phyloP scores from a whole-genome alignment of 2,888 invertebrate genomes.

The Parnassius orleans region DNA sequence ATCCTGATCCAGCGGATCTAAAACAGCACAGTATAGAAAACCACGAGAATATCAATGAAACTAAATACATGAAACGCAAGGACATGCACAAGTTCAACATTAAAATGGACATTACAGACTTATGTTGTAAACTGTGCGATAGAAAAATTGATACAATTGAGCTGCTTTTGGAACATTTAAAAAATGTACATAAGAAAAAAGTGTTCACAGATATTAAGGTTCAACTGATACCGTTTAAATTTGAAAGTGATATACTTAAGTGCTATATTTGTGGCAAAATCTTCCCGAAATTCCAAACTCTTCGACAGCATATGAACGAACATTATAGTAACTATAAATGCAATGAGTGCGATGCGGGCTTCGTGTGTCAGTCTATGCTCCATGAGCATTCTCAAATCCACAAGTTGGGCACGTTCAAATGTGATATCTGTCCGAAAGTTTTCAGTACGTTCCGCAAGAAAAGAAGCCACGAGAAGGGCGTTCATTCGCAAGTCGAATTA shows the following conservation, averaged over 20 bases:
- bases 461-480: constrained; percentile 33
- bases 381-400: constrained; percentile 62
- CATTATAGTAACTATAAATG: constrained; percentile 70
- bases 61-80: constrained; percentile 34
- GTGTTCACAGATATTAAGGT: constrained; percentile 49
- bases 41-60: constrained; percentile 34
- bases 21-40: constrained; percentile 41
- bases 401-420: constrained; percentile 59
- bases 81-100: constrained; percentile 36
- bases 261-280: constrained; percentile 54
- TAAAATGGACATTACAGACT: constrained; percentile 49
- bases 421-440: constrained; percentile 63
- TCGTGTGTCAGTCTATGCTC: constrained; percentile 52
- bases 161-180: not conserved
- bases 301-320: constrained; percentile 71
- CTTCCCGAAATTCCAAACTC: constrained; percentile 65
- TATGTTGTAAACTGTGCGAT: constrained; percentile 45
- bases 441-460: constrained; percentile 52
- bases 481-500: constrained; percentile 35
- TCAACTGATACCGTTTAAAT: constrained; percentile 56
- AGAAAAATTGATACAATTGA: not conserved
- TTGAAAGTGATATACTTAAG: constrained; percentile 50
- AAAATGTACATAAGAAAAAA: constrained; percentile 39
- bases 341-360: constrained; percentile 65
- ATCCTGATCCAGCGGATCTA: constrained; percentile 36